Conservation (phyloP, 2,797 vertebrate genomes). For the Natrix natrix region DNA sequence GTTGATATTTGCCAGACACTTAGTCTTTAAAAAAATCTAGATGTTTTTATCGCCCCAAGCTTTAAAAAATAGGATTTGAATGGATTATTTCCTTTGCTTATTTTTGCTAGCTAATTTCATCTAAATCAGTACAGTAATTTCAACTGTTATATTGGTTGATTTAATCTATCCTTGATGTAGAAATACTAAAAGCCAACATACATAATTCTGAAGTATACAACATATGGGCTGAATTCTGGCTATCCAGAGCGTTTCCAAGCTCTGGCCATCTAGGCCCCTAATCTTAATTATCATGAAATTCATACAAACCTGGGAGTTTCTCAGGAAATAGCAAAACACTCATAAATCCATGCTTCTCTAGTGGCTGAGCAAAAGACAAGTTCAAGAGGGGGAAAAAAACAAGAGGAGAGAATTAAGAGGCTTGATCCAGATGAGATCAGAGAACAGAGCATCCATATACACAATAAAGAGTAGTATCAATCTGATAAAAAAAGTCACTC, state of each 20-base stretch:
- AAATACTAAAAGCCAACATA: background rate
- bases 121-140: background rate
- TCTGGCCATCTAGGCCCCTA: background rate
- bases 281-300: background rate
- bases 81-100: background rate
- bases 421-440: background rate
- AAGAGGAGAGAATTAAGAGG: background rate
- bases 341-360: background rate
- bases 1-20: background rate
- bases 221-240: background rate
- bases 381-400: background rate
- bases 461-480: background rate
- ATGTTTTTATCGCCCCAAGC: background rate
- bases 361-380: background rate
- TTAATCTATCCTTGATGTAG: background rate
- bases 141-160: background rate
- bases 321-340: background rate
- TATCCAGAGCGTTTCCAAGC: background rate
- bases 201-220: background rate
- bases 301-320: conserved; percentile 3
- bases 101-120: background rate
- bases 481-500: background rate
- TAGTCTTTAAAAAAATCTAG: background rate
- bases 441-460: background rate
- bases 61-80: background rate